Evolutionary conservation across 2,797 vertebrate genomes (phyloP), one percentile per base, ranked within the genome.

Genomic region (Rhodeus uyekii): DNA sequence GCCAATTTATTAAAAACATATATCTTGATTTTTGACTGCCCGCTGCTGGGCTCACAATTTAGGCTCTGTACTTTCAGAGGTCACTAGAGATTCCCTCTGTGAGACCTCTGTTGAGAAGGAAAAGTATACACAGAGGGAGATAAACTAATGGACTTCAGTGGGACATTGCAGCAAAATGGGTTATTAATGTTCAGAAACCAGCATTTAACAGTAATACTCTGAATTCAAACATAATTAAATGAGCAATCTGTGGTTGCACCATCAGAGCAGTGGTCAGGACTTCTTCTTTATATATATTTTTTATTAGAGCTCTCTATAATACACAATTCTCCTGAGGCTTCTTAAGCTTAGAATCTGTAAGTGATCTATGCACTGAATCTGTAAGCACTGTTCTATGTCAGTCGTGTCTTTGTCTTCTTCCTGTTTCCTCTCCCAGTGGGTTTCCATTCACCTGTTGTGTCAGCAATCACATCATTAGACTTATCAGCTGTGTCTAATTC

Each of bases 1-100:
- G 32, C 76, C 18, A 24, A 85, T 85, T 80, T 72, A 85, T 86
- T 72, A 86, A 75, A 83, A 82, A 36, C 34, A 48, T 42, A 65
- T 24, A 74, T 53, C 63, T 36, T 64, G 50, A 34, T 68, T 68
- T 81, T 42, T 46, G 74, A 69, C 65, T 82, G 64, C 27, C 27
- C 34, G 64, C 29, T 5, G 50, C 75, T 77, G 65, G 38, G 74
- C 50, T 65, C 67, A 53, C 58, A 76, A 67, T 48, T 46, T 69
- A 72, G 63, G 78, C 36, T 53, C 44, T 46, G 61, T 61, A 44
- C 61, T 79, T 84, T 86, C 74, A 68, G 79, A 84, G 68, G 82
- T 64, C 82, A 76, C 68, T 42, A 55, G 76, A 55, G 81, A 68
- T 68, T 82, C 65, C 48, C 72, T 76, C 36, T 60, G 60, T 77